Evolutionary conservation across 2,888 invertebrate genomes (phyloP), one percentile per base, ranked within the genome.

Genomic region (Drosophila cognata): DNA sequence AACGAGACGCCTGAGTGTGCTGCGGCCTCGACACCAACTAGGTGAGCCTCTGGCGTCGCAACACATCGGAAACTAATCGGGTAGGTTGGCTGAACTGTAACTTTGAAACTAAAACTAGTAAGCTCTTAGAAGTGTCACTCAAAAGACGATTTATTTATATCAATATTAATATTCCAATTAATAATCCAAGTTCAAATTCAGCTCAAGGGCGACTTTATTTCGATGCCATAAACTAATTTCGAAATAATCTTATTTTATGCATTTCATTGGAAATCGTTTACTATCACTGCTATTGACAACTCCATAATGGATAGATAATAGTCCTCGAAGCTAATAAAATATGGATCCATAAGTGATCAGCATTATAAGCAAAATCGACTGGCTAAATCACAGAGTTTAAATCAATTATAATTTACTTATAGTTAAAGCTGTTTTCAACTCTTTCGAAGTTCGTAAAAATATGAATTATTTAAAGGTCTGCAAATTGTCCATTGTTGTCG

Each of bases 1-100:
- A 80, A 72, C 82, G 69, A 83, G 89, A 84, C 89, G 84, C 88
- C 88, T 70, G 71, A 36, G 81, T 83, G 87, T 76, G 86, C 74
- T 36, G 61, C 77, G 10, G 28, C 43, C 10, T 25, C 60, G 60
- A 52, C 56, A 46, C 74, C 62, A 43, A 56, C 63, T 71, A 48
- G 57, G 66, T 60, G 52, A 59, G 80, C 85, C 88, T 53, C 88
- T 29, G 74, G 79, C 79, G 71, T 71, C 73, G 28, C n/a, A 8
- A 5, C 36, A n/a, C 4, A 38, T 10, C n/a, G 2, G n/a, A 13
- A n/a, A 18, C 16, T 2, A 7, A 28, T 29, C 57, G 57, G 41
- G 57, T 57, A 31, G 56, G 16, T 31, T 29, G 8, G 7, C 13
- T 28, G 7, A 8, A 18, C 7, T 16, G 25, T 7, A 8, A 46